These are phyloP conservation scores for Synodontis membranacea DNA, from an alignment of 2,113 vertebrate genomes.

Conservation along the genomic window DNA sequence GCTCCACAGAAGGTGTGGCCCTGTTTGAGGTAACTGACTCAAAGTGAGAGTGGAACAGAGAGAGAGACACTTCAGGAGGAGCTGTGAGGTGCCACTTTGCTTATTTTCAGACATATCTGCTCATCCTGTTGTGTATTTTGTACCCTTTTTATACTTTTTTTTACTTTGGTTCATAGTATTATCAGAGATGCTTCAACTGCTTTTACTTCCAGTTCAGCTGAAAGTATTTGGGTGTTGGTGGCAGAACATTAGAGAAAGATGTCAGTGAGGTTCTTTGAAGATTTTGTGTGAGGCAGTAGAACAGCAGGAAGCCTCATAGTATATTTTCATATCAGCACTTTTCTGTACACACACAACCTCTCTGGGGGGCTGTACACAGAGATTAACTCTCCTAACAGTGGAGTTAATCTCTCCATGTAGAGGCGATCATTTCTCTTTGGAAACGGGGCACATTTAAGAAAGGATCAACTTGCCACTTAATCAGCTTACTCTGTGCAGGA, in stretches of 20 bases:
- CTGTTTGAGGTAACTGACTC: slow-evolving; percentile 14
- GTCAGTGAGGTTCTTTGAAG: background rate
- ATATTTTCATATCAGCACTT: slow-evolving; percentile 43
- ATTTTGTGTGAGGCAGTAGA: slow-evolving; percentile 13
- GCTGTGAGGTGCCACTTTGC: slow-evolving; percentile 9
- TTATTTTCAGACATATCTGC: slow-evolving; percentile 18
- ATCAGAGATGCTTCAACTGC: background rate
- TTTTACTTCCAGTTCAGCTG: background rate
- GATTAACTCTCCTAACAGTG: slow-evolving; percentile 7
- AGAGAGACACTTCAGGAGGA: background rate
- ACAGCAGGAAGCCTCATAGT: slow-evolving; percentile 45
- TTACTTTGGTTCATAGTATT: background rate
- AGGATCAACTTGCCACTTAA: slow-evolving; percentile 69
- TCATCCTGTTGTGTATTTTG: background rate
- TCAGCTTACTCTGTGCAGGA: slow-evolving; percentile 69
- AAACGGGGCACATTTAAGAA: slow-evolving; percentile 59
- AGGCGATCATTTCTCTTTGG: slow-evolving; percentile 17
- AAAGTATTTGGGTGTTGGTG: background rate
- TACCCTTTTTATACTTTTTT: background rate
- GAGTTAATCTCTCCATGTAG: slow-evolving; percentile 12
- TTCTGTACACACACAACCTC: background rate
- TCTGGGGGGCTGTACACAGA: slow-evolving; percentile 19
- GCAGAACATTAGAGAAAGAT: background rate
- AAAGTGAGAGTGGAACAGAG: background rate
- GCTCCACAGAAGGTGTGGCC: slow-evolving; percentile 5